Evolutionary conservation across 2,797 vertebrate genomes (phyloP).

Genomic region (Stomatorhinus walkeri): DNA sequence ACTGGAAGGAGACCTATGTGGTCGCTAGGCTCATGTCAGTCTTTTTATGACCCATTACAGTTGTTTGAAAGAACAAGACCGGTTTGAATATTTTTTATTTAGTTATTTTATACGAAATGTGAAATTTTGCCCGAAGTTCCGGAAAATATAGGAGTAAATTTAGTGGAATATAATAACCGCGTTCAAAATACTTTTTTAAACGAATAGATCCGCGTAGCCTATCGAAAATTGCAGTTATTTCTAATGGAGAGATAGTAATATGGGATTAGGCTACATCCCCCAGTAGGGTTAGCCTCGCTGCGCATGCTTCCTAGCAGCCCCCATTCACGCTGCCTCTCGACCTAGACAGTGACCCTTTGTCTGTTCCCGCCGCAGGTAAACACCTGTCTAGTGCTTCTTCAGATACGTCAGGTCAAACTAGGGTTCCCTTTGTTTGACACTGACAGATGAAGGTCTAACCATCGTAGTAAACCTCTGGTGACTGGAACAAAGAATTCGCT

Average conservation of each 20-base stretch:
- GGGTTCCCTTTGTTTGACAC: slow-evolving; percentile 15
- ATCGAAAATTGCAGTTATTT: not conserved
- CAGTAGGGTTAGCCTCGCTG: not conserved
- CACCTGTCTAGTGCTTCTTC: slow-evolving; percentile 32
- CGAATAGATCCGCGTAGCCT: not conserved
- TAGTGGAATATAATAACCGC: not conserved
- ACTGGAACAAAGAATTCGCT: not conserved
- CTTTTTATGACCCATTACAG: not conserved
- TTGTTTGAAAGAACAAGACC: not conserved
- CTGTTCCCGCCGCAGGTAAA: slow-evolving; percentile 33
- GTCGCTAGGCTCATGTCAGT: not conserved
- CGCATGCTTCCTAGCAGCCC: not conserved
- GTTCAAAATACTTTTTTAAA: not conserved
- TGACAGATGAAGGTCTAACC: slow-evolving; percentile 3
- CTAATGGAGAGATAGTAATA: not conserved
- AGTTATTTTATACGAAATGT: not conserved
- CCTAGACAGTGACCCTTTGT: slow-evolving; percentile 36
- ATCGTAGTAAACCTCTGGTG: slow-evolving; percentile 2
- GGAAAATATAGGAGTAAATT: not conserved
- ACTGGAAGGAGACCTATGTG: not conserved
- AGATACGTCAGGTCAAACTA: slow-evolving; percentile 24
- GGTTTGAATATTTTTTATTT: not conserved
- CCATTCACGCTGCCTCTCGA: slow-evolving; percentile 12
- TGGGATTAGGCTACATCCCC: not conserved
- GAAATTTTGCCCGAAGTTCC: not conserved